phyloP scores from a whole-genome alignment of 2,113 vertebrate species.

The Nothocercus nigrocapillus region DNA sequence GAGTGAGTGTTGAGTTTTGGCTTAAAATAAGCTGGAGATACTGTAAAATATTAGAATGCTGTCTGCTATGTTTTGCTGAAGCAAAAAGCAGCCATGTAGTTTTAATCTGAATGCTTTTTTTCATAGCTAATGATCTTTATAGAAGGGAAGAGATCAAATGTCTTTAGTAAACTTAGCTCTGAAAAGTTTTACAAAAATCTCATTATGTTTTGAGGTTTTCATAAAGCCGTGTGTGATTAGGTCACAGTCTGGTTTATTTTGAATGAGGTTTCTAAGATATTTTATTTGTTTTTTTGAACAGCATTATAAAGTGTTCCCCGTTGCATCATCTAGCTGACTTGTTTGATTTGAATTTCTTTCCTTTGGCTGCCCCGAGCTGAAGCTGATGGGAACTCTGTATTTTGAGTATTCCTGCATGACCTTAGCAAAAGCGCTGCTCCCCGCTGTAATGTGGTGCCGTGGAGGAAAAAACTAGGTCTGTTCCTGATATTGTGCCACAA shows the following conservation, averaged over 20 bases:
- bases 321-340: conserved; percentile 12
- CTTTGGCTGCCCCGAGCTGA: neutral
- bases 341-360: conserved; percentile 10
- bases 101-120: neutral
- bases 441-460: accelerated
- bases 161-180: neutral
- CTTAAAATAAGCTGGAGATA: neutral
- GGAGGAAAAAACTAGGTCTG: neutral
- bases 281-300: neutral
- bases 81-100: neutral
- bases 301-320: neutral
- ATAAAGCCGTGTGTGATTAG: neutral
- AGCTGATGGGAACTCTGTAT: neutral
- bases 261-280: neutral
- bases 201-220: neutral
- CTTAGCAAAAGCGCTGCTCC: neutral
- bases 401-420: neutral
- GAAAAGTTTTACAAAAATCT: neutral
- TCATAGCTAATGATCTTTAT: neutral
- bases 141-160: neutral
- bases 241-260: neutral
- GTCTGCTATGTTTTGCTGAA: neutral
- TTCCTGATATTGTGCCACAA: neutral
- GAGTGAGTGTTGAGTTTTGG: neutral
- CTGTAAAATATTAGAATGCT: neutral